Evolutionary conservation across 2,888 invertebrate species (phyloP).

Genomic region (Heliconius cydno): DNA sequence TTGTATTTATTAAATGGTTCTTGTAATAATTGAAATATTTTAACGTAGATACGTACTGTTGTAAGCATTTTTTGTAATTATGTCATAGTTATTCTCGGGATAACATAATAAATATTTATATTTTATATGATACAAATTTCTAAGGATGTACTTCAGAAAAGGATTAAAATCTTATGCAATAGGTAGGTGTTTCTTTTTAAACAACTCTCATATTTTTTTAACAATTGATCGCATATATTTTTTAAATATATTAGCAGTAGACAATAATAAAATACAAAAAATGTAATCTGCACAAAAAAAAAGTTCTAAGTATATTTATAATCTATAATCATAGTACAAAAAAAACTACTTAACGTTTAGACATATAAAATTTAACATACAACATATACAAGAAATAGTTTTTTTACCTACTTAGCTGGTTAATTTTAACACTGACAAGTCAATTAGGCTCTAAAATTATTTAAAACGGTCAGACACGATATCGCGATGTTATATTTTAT

Average conservation of each 20-base stretch:
- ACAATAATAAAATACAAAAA: background rate
- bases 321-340: background rate
- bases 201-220: background rate
- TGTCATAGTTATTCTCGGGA: background rate
- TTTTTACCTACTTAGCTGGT: slow-evolving; percentile 10
- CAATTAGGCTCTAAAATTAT: slow-evolving; percentile 28
- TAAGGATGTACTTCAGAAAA: too few relatives aligned
- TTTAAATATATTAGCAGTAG: background rate
- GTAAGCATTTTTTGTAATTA: background rate
- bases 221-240: background rate
- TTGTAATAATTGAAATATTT: background rate
- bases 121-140: too few relatives aligned
- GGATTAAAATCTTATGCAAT: too few relatives aligned
- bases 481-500: slow-evolving; percentile 36
- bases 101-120: too few relatives aligned
- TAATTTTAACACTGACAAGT: slow-evolving; percentile 20
- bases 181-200: too few relatives aligned
- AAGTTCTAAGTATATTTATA: background rate
- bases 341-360: background rate
- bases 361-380: background rate
- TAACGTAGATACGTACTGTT: background rate
- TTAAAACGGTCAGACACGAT: slow-evolving; percentile 32
- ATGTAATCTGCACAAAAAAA: background rate
- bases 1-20: background rate
- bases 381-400: slow-evolving; percentile 3